Evolutionary conservation across 37 sponge, comb jelly and placozoan genomes (phyloP), one percentile per base, ranked within the genome.

Genomic region (Cliona cf. orientalis): DNA sequence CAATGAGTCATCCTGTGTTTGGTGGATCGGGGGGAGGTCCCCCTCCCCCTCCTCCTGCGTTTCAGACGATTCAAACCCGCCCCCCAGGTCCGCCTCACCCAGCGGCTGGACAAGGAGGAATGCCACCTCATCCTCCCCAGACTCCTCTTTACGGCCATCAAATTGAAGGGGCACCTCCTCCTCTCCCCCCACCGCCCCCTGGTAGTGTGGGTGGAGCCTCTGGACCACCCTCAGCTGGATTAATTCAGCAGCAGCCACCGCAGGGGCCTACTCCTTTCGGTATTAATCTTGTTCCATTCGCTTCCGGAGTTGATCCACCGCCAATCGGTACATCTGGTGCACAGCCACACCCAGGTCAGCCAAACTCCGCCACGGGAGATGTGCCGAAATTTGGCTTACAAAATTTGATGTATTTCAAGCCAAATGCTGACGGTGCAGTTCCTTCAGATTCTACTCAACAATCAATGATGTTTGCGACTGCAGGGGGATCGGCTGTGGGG

Each of bases 1-100:
- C 74, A 5, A 32, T 84, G 61, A 78, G 69, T n/a, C 81, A 74
- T 1, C 90, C n/a, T n/a, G n/a, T n/a, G n/a, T n/a, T n/a, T n/a
- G n/a, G n/a, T n/a, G n/a, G n/a, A n/a, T n/a, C n/a, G n/a, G n/a
- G n/a, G n/a, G n/a, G n/a, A n/a, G n/a, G n/a, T 2, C 79, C 66
- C 0, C 82, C 72, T 5, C 5, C 72, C 2, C 31, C 9, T n/a
- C 70, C 35, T 21, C 86, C 69, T 1, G 62, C 60, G 45, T 75
- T 64, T 21, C 76, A 66, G 67, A 71, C 45, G 25, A 64, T 68
- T 9, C 72, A 69, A 42, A 69, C 41, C 70, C 14, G 41, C 26
- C 76, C 68, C 28, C 74, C 65, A 39, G 69, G 42, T 29, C 84
- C 68, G 17, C 36, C 32, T 3, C 78, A 68, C 39, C 72, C 82